Evolutionary conservation across 2,888 invertebrate species (phyloP).

Genomic region (Saturnia japonica): DNA sequence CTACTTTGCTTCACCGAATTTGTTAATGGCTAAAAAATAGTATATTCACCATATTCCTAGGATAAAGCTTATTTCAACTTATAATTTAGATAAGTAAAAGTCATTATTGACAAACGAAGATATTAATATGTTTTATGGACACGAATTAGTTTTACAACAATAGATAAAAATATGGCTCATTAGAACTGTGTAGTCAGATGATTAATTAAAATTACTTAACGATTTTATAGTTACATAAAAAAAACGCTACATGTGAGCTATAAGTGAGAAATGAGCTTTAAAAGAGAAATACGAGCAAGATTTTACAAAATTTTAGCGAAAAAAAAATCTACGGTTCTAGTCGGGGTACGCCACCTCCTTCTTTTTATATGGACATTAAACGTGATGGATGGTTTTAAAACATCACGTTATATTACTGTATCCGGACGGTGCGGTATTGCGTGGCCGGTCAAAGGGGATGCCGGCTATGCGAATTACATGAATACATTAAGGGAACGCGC

Average conservation of each 20-base stretch:
- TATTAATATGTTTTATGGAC: not conserved
- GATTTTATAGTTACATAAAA: not conserved
- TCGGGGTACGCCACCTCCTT: slow-evolving; percentile 65
- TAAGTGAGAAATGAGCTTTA: not conserved
- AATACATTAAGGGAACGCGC: slow-evolving; percentile 79
- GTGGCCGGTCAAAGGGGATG: slow-evolving; percentile 82
- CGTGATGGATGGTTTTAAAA: slow-evolving; percentile 81
- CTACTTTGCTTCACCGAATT: no score
- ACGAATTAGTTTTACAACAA: not conserved
- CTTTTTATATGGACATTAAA: slow-evolving; percentile 79
- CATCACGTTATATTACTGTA: slow-evolving; percentile 80
- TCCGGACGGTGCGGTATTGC: slow-evolving; percentile 77
- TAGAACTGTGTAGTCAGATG: not conserved
- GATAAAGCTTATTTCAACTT: not conserved
- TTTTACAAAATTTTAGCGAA: slow-evolving; percentile 45
- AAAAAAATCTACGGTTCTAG: slow-evolving; percentile 58
- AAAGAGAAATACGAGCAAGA: slow-evolving; percentile 17
- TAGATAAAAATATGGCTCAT: not conserved
- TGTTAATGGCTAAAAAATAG: no score
- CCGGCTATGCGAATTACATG: slow-evolving; percentile 81
- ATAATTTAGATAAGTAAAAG: not conserved
- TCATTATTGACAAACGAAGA: not conserved
- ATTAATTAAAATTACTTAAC: not conserved
- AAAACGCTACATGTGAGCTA: not conserved
- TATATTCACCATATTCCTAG: no score